These are phyloP conservation scores for Megaptera novaeangliae DNA, from an alignment of 2,113 vertebrate species.

Conservation along the genomic window DNA sequence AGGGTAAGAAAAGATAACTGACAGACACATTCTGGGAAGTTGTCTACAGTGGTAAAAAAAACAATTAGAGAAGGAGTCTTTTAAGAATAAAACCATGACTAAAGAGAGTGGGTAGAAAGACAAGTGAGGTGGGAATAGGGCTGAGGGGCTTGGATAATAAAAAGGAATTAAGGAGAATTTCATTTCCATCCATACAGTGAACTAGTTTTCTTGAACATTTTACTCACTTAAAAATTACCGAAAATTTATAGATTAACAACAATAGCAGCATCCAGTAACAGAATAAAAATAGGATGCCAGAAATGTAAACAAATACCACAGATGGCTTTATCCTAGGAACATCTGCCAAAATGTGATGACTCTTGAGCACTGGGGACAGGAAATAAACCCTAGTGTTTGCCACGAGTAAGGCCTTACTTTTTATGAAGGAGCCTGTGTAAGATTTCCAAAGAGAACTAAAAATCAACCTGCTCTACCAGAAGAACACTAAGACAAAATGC, in stretches of 20 bases:
- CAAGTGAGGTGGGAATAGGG: not conserved
- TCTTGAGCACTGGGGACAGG: not conserved
- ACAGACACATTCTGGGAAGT: not conserved
- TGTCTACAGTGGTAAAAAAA: not conserved
- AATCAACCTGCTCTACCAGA: not conserved
- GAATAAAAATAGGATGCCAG: not conserved
- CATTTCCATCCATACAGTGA: not conserved
- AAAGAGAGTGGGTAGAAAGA: not conserved
- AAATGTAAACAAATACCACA: not conserved
- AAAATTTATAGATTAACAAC: not conserved
- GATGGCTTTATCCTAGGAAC: not conserved
- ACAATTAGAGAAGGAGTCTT: not conserved
- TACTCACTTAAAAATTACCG: not conserved
- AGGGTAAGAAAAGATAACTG: not conserved
- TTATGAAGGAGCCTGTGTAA: not conserved
- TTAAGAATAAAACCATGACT: not conserved
- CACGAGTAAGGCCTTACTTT: not conserved
- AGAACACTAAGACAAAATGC: not conserved
- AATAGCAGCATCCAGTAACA: not conserved
- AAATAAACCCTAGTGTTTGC: not conserved
- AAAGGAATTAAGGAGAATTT: not conserved
- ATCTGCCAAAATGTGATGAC: not conserved
- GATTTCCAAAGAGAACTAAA: not conserved
- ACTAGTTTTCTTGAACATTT: not conserved
- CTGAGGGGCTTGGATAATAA: not conserved